phyloP scores from a whole-genome alignment of 1,140 invertebrate species.

The Drosophila nasuta region DNA sequence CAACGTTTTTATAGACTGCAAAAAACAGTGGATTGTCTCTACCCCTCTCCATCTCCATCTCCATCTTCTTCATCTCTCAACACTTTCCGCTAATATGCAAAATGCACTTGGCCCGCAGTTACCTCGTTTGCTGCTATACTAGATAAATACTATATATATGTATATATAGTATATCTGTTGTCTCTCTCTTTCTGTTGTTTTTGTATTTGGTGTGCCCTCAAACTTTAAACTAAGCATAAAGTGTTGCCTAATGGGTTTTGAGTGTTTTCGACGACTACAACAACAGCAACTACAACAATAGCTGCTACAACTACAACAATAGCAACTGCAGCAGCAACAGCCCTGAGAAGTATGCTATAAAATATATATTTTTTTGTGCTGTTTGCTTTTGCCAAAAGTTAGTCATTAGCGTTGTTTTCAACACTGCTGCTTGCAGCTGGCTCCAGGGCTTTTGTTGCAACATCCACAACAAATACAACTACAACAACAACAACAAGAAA shows the following conservation, averaged over 20 bases:
- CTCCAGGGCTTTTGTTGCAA: slow-evolving; percentile 23
- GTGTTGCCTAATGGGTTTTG: slow-evolving; percentile 82
- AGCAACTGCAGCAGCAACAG: slow-evolving; percentile 38
- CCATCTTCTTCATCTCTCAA: not conserved
- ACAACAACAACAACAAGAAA: slow-evolving; percentile 39
- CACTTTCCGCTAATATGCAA: slow-evolving; percentile 68
- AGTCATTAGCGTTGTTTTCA: slow-evolving; percentile 76
- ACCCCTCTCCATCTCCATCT: not conserved
- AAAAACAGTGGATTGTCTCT: slow-evolving; percentile 36
- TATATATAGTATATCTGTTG: slow-evolving; percentile 11
- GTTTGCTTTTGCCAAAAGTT: slow-evolving; percentile 67
- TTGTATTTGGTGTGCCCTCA: slow-evolving; percentile 48
- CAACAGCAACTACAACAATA: slow-evolving; percentile 41
- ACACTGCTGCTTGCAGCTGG: slow-evolving; percentile 40
- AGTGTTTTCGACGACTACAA: slow-evolving; percentile 77
- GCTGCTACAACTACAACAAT: slow-evolving; percentile 20
- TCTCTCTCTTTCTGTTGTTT: slow-evolving; percentile 23
- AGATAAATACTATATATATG: slow-evolving; percentile 26
- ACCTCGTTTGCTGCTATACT: slow-evolving; percentile 49
- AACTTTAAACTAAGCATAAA: slow-evolving; percentile 83
- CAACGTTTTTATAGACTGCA: slow-evolving; percentile 66
- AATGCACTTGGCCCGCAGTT: slow-evolving; percentile 62
- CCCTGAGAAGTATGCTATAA: slow-evolving; percentile 66
- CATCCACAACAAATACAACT: slow-evolving; percentile 25
- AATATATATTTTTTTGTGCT: slow-evolving; percentile 57